A percentile compares a stretch with the other conserved stretches of the same genome.
These are phyloP conservation scores for Diadophis punctatus DNA, from an alignment of 2,113 vertebrate species.

Conservation along the genomic window DNA sequence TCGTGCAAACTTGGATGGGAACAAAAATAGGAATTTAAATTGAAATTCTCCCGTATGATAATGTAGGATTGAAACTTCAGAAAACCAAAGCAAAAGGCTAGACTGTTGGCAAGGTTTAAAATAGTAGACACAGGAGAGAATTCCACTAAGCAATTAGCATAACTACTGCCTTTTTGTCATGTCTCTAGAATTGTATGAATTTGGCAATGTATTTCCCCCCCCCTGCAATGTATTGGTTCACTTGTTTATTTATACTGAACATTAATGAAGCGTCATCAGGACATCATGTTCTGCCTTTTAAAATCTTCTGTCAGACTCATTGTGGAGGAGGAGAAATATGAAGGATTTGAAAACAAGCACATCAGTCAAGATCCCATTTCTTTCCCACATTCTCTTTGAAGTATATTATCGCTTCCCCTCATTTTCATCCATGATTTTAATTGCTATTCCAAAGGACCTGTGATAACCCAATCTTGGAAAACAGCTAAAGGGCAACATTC, in stretches of 20 bases:
- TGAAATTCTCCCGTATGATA: neutral
- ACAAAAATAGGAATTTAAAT: neutral
- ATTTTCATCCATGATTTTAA: neutral
- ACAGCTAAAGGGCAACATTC: neutral
- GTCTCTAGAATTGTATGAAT: neutral
- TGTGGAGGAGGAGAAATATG: neutral
- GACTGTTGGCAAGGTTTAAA: neutral
- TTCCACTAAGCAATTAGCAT: neutral
- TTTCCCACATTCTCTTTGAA: neutral
- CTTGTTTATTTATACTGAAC: neutral
- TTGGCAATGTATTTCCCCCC: neutral
- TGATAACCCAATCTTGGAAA: neutral
- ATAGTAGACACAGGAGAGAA: neutral
- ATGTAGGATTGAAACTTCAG: neutral
- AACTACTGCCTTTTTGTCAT: neutral
- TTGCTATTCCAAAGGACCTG: neutral
- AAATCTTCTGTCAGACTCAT: neutral
- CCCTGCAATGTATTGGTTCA: neutral
- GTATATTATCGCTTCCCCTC: neutral
- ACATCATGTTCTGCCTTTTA: neutral
- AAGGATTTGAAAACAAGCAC: conserved; percentile 1
- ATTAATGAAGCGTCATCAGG: neutral
- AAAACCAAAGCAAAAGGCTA: neutral
- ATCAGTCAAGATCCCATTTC: neutral
- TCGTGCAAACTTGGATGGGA: neutral